A percentile compares a stretch with the other conserved stretches of the same genome.
Evolutionary conservation across 2,113 vertebrate species (phyloP).

Genomic region (Cephalopholis sonnerati): DNA sequence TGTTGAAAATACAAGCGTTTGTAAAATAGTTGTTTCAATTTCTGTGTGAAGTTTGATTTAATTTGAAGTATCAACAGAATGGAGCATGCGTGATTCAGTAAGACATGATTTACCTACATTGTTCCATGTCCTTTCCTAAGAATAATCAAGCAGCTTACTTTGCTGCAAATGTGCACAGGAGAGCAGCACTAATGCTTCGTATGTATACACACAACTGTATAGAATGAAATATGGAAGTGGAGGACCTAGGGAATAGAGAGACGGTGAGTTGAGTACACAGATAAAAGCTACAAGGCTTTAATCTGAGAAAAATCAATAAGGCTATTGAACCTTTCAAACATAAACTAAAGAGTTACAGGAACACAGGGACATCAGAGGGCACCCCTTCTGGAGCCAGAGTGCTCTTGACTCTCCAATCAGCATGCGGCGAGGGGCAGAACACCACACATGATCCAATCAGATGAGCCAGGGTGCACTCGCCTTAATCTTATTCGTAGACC

Average conservation of each 20-base stretch:
- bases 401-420: slow-evolving; percentile 52
- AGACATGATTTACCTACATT: neutral
- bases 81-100: neutral
- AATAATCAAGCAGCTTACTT: slow-evolving; percentile 1
- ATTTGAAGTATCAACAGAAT: neutral
- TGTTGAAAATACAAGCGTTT: neutral
- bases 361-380: slow-evolving; percentile 62
- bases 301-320: slow-evolving; percentile 78
- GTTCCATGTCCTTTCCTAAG: neutral
- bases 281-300: slow-evolving; percentile 75
- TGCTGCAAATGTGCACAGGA: slow-evolving; percentile 1
- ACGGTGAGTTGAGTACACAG: slow-evolving; percentile 41
- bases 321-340: slow-evolving; percentile 75
- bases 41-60: neutral
- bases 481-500: slow-evolving; percentile 69
- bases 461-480: slow-evolving; percentile 20
- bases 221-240: slow-evolving; percentile 49
- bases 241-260: slow-evolving; percentile 16
- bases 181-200: slow-evolving; percentile 28
- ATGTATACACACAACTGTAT: slow-evolving; percentile 39
- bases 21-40: slow-evolving; percentile 8
- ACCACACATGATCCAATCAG: slow-evolving; percentile 46
- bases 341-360: slow-evolving; percentile 72
- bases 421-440: neutral
- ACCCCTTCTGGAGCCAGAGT: slow-evolving; percentile 20